These are phyloP conservation scores for Plagodis pulveraria DNA, from an alignment of 2,888 invertebrate genomes.

Conservation along the genomic window DNA sequence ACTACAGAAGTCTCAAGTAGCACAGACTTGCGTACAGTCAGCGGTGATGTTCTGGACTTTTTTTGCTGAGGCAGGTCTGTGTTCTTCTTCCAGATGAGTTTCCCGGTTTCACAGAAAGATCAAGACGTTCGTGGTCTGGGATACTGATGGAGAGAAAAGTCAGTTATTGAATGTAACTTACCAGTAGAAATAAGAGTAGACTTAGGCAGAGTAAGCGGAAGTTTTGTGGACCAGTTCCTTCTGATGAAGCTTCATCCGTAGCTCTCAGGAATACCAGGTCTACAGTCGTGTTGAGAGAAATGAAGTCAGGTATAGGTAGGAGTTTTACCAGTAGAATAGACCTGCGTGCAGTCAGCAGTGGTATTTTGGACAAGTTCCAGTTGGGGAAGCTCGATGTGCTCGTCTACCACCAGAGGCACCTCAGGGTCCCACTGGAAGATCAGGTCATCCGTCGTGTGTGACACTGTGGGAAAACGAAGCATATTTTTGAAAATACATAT, in stretches of 20 bases:
- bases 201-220: too few relatives aligned
- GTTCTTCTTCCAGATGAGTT: conserved; percentile 94
- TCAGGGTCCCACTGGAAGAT: conserved; percentile 97
- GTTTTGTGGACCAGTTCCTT: too few relatives aligned
- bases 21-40: conserved; percentile 96
- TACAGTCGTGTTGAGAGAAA: too few relatives aligned
- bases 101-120: conserved; percentile 97
- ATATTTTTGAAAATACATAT: too few relatives aligned
- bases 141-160: conserved; percentile 86
- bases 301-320: too few relatives aligned
- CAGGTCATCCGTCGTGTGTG: conserved; percentile 97
- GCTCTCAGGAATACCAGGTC: too few relatives aligned
- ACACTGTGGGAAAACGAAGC: conserved; percentile 85
- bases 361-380: conserved; percentile 93
- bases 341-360: conserved; percentile 96
- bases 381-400: conserved; percentile 95
- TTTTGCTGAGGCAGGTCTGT: conserved; percentile 96
- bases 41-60: conserved; percentile 95
- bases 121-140: conserved; percentile 97
- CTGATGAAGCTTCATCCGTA: too few relatives aligned
- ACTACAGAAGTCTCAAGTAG: too few relatives aligned
- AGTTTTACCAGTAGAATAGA: conserved; percentile 92
- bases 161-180: too few relatives aligned
- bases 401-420: conserved; percentile 94
- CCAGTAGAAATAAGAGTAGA: too few relatives aligned